phyloP scores from a whole-genome alignment of 2,888 invertebrate genomes.

The Callosobruchus maculatus region DNA sequence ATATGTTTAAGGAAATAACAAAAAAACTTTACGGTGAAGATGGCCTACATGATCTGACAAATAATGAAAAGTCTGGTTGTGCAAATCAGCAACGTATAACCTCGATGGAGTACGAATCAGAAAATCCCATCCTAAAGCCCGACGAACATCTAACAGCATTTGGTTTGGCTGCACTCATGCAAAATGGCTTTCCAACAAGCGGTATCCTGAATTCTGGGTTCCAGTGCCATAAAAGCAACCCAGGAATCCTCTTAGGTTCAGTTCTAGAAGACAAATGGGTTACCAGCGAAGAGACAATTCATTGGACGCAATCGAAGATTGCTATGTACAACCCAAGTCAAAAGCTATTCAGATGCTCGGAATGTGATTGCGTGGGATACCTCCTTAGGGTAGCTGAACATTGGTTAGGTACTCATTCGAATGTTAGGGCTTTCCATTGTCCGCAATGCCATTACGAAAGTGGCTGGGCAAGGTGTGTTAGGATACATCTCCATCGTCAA shows the following conservation, averaged over 20 bases:
- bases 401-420: conserved; percentile 72
- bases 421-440: conserved; percentile 61
- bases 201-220: conserved; percentile 62
- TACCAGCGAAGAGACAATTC: conserved; percentile 65
- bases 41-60: conserved; percentile 48
- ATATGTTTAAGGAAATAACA: conserved; percentile 89
- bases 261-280: conserved; percentile 57
- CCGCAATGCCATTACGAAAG: conserved; percentile 71
- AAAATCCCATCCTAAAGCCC: conserved; percentile 56
- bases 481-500: conserved; percentile 68
- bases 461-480: conserved; percentile 72
- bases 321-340: conserved; percentile 76
- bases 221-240: conserved; percentile 48
- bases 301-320: conserved; percentile 76
- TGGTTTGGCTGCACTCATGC: conserved; percentile 74
- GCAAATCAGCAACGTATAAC: conserved; percentile 42
- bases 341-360: conserved; percentile 70
- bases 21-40: conserved; percentile 88
- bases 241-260: conserved; percentile 24
- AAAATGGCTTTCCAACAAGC: conserved; percentile 66
- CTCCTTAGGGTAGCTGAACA: conserved; percentile 71
- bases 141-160: conserved; percentile 72
- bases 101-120: conserved; percentile 50
- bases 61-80: conserved; percentile 39
- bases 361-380: conserved; percentile 74